These are phyloP conservation scores for Holacanthella duospinosa DNA, from an alignment of 2,888 invertebrate species.

Conservation along the genomic window DNA sequence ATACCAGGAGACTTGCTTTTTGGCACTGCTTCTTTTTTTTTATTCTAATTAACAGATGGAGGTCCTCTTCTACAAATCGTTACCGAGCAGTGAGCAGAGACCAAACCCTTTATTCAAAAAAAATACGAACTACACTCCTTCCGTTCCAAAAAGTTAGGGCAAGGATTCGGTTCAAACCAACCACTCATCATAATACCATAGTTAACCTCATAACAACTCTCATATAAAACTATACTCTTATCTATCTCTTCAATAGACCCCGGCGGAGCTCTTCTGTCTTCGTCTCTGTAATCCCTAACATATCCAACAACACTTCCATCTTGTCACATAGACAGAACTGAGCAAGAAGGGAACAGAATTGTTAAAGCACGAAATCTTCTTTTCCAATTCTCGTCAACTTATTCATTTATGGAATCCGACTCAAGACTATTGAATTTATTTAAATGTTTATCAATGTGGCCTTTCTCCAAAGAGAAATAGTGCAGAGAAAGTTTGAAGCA, in stretches of 20 bases:
- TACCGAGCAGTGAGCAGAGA: too few species aligned
- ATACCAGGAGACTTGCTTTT: slow-evolving; percentile 5
- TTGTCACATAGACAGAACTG: background rate
- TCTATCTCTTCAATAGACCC: background rate
- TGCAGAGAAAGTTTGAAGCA: too few species aligned
- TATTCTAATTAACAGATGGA: slow-evolving; percentile 1
- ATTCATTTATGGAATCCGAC: background rate
- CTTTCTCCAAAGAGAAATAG: background rate
- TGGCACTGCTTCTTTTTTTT: background rate
- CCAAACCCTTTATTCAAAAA: too few species aligned
- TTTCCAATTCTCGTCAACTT: background rate
- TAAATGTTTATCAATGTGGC: too few species aligned
- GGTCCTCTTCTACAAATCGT: background rate
- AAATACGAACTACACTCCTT: too few species aligned
- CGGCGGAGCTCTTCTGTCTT: too few species aligned
- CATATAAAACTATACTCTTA: background rate
- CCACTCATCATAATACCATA: background rate
- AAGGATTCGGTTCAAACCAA: too few species aligned
- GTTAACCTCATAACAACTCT: background rate
- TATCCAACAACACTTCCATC: background rate
- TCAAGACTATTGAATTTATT: background rate
- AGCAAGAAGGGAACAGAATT: background rate
- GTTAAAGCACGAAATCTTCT: background rate
- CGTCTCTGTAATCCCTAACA: too few species aligned
- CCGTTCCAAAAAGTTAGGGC: too few species aligned